These are phyloP conservation scores for Amphilophus citrinellus DNA, from an alignment of 2,113 vertebrate species.

Conservation along the genomic window DNA sequence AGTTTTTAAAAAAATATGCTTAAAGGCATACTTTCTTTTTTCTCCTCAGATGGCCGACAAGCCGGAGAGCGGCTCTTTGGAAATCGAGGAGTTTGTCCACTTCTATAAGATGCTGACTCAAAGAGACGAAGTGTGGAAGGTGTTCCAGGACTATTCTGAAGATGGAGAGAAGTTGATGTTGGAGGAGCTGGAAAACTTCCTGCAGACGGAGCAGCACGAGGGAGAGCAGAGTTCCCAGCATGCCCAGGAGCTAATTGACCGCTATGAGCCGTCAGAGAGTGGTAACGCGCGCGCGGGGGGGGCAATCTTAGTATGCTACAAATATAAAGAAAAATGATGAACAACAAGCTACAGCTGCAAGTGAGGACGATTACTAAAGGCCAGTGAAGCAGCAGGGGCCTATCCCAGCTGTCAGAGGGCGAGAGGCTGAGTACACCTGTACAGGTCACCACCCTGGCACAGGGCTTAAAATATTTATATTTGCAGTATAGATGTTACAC, in stretches of 20 bases:
- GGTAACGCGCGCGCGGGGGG: slow-evolving; percentile 72
- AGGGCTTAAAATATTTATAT: too few relatives aligned
- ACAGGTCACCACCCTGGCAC: too few relatives aligned
- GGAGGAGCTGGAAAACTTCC: slow-evolving; percentile 90
- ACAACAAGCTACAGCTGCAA: too few relatives aligned
- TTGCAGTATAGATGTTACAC: too few relatives aligned
- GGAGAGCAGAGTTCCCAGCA: slow-evolving; percentile 75
- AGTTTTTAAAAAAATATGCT: not conserved
- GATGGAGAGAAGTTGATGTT: slow-evolving; percentile 88
- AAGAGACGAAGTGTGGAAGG: slow-evolving; percentile 87
- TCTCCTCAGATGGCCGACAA: slow-evolving; percentile 87
- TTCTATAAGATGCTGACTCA: slow-evolving; percentile 95
- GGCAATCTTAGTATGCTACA: too few relatives aligned
- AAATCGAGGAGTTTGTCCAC: slow-evolving; percentile 91
- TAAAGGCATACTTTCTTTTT: not conserved
- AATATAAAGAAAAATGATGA: too few relatives aligned
- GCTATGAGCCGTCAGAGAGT: slow-evolving; percentile 89
- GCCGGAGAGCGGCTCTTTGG: slow-evolving; percentile 85
- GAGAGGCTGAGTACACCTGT: too few relatives aligned
- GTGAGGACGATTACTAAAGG: too few relatives aligned
- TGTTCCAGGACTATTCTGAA: slow-evolving; percentile 90
- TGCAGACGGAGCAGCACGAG: slow-evolving; percentile 87
- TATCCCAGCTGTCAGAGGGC: too few relatives aligned
- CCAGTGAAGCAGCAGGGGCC: too few relatives aligned
- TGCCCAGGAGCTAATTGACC: slow-evolving; percentile 87